Percentiles rank a stretch among this genome's conserved stretches.
These are phyloP conservation scores for Sipha maydis DNA, from an alignment of 2,888 invertebrate genomes.

Conservation along the genomic window DNA sequence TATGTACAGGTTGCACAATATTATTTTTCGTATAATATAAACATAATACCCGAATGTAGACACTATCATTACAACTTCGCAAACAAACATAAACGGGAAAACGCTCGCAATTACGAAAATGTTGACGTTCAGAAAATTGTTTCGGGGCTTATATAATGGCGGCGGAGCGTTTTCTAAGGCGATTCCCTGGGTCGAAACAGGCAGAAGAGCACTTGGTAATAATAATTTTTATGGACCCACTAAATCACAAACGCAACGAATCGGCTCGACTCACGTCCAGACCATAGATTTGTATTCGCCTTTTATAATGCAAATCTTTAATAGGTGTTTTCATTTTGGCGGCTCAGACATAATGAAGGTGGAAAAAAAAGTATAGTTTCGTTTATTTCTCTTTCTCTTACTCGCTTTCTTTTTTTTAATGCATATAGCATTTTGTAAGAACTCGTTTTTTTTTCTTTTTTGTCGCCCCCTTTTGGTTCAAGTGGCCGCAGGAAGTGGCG, in stretches of 20 bases:
- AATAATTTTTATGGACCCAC: background rate
- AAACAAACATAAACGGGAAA: constrained; percentile 1
- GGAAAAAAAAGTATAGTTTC: background rate
- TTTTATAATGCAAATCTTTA: constrained; percentile 44
- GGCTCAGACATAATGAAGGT: background rate
- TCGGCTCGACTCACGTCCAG: background rate
- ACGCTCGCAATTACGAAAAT: background rate
- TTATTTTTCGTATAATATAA: background rate
- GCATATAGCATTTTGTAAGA: constrained; percentile 15
- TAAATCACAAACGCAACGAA: background rate
- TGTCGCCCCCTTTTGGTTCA: constrained; percentile 32
- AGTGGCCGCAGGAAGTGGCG: constrained; percentile 51
- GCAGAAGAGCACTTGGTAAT: background rate
- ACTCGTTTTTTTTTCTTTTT: constrained; percentile 5
- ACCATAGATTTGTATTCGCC: background rate
- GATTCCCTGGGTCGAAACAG: background rate
- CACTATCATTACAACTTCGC: background rate
- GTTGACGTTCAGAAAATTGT: background rate
- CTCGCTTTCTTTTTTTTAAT: background rate
- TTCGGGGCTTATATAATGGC: background rate
- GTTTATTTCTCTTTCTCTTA: background rate
- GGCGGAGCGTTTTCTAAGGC: background rate
- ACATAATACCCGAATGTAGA: background rate
- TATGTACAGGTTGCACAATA: background rate
- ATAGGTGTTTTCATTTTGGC: constrained; percentile 10